Evolutionary conservation across 2,888 invertebrate genomes (phyloP).

Genomic region (Cosmorhoe ocellata): DNA sequence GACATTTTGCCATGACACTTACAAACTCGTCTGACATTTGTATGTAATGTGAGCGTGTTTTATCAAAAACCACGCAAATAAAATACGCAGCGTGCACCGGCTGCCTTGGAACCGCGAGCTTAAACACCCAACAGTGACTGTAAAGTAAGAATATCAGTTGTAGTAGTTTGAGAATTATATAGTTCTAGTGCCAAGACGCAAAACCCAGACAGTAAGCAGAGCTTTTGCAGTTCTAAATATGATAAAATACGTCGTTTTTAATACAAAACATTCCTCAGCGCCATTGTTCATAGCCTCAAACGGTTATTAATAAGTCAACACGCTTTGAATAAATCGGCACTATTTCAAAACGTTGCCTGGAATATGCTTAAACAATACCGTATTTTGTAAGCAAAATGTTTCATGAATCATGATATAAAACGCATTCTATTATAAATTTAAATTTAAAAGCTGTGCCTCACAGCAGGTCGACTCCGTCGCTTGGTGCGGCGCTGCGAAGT

Average conservation of each 20-base stretch:
- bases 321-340: slow-evolving; percentile 31
- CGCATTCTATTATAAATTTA: slow-evolving; percentile 26
- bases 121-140: too few relatives aligned
- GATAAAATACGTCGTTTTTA: background rate
- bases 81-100: too few relatives aligned
- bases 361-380: slow-evolving; percentile 27
- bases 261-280: slow-evolving; percentile 9
- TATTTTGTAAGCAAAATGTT: slow-evolving; percentile 28
- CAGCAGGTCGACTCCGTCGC: background rate
- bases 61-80: too few relatives aligned
- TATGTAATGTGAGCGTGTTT: too few relatives aligned
- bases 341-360: slow-evolving; percentile 30
- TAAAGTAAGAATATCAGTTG: too few relatives aligned
- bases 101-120: too few relatives aligned
- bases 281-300: slow-evolving; percentile 13
- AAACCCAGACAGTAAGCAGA: too few relatives aligned
- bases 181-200: too few relatives aligned
- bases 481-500: background rate
- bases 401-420: slow-evolving; percentile 26
- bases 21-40: too few relatives aligned
- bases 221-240: too few relatives aligned
- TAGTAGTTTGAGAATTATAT: too few relatives aligned
- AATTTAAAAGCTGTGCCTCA: slow-evolving; percentile 9
- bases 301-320: slow-evolving; percentile 29
- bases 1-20: too few relatives aligned